Conservation (phyloP, 1,140 invertebrate genomes). For the Lepidurus couesii region DNA sequence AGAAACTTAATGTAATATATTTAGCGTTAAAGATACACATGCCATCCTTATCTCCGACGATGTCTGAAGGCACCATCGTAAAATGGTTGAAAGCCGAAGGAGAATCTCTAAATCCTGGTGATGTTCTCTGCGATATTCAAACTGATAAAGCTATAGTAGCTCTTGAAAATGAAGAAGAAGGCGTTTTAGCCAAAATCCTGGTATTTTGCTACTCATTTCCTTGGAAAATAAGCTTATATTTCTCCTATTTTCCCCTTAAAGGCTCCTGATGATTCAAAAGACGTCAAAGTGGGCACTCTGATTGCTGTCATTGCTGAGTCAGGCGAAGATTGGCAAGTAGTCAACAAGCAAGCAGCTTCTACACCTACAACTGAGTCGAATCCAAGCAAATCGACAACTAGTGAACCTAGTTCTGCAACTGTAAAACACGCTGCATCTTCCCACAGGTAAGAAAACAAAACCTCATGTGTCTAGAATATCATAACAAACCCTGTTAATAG, state of each 20-base stretch:
- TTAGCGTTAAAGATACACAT: constrained; percentile 45
- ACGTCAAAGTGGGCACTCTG: constrained; percentile 75
- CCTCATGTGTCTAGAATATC: background rate
- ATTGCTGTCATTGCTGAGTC: constrained; percentile 83
- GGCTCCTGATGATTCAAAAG: constrained; percentile 68
- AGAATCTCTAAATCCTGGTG: constrained; percentile 52
- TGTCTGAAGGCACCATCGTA: constrained; percentile 57
- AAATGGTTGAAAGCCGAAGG: constrained; percentile 59
- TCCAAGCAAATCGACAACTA: constrained; percentile 16
- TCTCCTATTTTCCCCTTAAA: constrained; percentile 36
- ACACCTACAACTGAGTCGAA: constrained; percentile 24
- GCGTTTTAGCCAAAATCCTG: constrained; percentile 56
- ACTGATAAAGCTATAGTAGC: constrained; percentile 58
- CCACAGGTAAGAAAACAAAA: background rate
- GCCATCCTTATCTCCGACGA: constrained; percentile 58
- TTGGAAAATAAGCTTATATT: constrained; percentile 11
- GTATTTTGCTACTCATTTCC: constrained; percentile 40
- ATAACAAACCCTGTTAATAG: constrained; percentile 28
- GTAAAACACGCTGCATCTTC: background rate
- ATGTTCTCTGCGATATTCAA: constrained; percentile 57
- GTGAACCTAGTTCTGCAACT: constrained; percentile 19
- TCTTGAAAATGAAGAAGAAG: constrained; percentile 56
- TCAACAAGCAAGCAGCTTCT: constrained; percentile 41
- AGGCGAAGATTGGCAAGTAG: constrained; percentile 63
- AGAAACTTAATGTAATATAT: background rate